A percentile compares a stretch with the other conserved stretches of the same genome.
phyloP scores from a whole-genome alignment of 1,140 invertebrate genomes.

The Scaptomyza graminum region DNA sequence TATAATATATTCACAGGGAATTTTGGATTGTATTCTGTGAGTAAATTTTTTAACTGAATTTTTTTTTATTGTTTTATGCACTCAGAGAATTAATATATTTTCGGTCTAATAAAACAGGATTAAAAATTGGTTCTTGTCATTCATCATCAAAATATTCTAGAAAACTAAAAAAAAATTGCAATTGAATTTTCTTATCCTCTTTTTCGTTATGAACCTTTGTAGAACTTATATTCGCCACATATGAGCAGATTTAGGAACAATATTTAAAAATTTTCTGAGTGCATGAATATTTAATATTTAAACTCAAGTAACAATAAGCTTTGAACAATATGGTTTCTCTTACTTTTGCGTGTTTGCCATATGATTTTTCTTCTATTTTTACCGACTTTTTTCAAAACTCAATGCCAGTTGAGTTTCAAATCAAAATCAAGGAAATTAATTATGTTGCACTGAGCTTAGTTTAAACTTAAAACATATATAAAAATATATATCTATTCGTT shows the following conservation, averaged over 20 bases:
- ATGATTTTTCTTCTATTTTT: neutral
- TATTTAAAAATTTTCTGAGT: neutral
- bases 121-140: too few species aligned
- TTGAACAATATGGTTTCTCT: conserved; percentile 22
- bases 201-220: too few species aligned
- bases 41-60: too few species aligned
- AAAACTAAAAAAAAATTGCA: too few species aligned
- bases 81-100: too few species aligned
- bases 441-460: conserved; percentile 35
- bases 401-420: conserved; percentile 25
- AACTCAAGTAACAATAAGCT: conserved; percentile 22
- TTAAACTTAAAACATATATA: conserved; percentile 67
- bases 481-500: conserved; percentile 65
- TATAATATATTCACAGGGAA: too few species aligned
- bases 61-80: too few species aligned
- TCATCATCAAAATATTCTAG: too few species aligned
- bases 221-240: too few species aligned
- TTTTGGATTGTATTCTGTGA: too few species aligned
- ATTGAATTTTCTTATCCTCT: too few species aligned
- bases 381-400: conserved; percentile 39
- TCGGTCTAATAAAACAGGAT: too few species aligned
- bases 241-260: neutral
- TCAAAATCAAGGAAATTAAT: conserved; percentile 40
- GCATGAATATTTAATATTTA: conserved; percentile 1
- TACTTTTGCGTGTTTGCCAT: conserved; percentile 52